Conservation (phyloP, 2,888 invertebrate species). For the Perithous albicinctus region DNA sequence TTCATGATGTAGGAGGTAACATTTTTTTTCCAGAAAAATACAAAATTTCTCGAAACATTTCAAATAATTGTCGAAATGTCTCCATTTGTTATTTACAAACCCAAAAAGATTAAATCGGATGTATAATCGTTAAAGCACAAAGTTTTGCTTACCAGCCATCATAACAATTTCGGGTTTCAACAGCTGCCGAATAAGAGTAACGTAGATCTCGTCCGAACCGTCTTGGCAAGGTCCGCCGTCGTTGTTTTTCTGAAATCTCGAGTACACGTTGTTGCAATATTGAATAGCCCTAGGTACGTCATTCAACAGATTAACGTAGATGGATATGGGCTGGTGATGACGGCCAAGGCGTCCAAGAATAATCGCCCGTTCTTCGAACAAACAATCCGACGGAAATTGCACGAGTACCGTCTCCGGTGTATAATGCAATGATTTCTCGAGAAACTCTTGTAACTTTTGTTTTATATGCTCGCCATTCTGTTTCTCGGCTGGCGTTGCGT, state of each 20-base stretch:
- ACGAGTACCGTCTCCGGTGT: conserved; percentile 94
- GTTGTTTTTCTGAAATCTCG: conserved; percentile 79
- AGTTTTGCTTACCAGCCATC: conserved; percentile 73
- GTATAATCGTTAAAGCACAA: not conserved
- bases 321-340: conserved; percentile 96
- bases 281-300: conserved; percentile 93
- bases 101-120: too few species aligned
- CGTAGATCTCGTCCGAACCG: conserved; percentile 86
- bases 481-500: conserved; percentile 83
- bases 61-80: too few species aligned
- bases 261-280: conserved; percentile 92
- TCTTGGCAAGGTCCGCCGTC: conserved; percentile 78
- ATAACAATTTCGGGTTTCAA: conserved; percentile 84
- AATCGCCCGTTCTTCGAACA: conserved; percentile 97
- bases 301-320: conserved; percentile 95
- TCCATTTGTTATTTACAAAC: too few species aligned
- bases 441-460: conserved; percentile 90
- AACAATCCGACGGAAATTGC: conserved; percentile 93
- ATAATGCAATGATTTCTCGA: conserved; percentile 93
- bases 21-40: too few species aligned
- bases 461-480: conserved; percentile 86
- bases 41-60: too few species aligned
- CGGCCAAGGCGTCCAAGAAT: conserved; percentile 95
- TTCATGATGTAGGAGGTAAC: too few species aligned
- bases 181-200: conserved; percentile 86